Base-by-base conservation (phyloP, 2,888 invertebrate genomes). In the Craniophora ligustri region DNA sequence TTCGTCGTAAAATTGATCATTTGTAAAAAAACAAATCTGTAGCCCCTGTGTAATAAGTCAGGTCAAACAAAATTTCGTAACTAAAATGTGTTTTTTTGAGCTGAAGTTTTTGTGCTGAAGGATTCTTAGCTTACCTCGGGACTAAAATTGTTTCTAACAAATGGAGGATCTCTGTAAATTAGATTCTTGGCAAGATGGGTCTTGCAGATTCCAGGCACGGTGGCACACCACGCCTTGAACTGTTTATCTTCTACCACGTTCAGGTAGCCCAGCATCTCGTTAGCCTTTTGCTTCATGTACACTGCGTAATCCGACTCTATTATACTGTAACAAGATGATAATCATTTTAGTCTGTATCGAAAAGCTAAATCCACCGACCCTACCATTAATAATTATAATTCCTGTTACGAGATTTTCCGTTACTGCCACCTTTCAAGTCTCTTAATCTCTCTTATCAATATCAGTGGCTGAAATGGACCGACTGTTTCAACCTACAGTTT, bases 191-290 rank as follows among this genome's bases (percentile, higher is more conserved):
- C 89, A 63, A 97, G 92, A 74, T 96, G 95, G 2, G 81, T 85
- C 41, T 95, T 91, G 66, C 97, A 96, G 30, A 95, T 95, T 0
- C 86, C 87, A 0, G 96, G 95, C 2, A 97, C 96, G 2, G 92
- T 94, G 0, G 86, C 82, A 18, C 93, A 93, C 98, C 98, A 98
- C 34, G 95, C 92, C 13, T 93, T 88, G 76, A 96, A 96, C 58
- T 97, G 94, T 19, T 92, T 86, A 6, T 94, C 85, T 72, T 96
- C 95, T 51, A 96, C 94, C 0, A 88, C 86, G 31, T 94, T 91
- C n/a, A 98, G 89, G 44, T 96, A 93, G 0, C 84, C 85, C 73
- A 96, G 72, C 94, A 97, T 95, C 81, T 96, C 94, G 2, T 96
- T 94, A 69, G 95, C 95, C 75, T 96, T 96, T 49, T 93, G 86